Percentiles rank a stretch among this genome's conserved stretches.
Conservation (phyloP, 2,888 invertebrate genomes). For the Eupithecia insigniata region DNA sequence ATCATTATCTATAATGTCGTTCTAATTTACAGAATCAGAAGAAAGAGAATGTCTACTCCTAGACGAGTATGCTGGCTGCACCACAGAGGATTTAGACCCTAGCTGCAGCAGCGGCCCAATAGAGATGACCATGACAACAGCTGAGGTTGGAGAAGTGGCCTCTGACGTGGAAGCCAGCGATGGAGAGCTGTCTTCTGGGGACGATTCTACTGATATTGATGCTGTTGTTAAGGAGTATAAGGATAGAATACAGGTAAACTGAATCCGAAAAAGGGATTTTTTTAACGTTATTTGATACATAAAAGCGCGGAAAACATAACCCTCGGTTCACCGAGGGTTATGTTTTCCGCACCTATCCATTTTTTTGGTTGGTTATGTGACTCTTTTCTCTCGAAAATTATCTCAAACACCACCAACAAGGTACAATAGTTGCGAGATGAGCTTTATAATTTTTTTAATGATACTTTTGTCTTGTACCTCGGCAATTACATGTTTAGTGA, state of each 20-base stretch:
- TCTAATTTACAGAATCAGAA: constrained; percentile 69
- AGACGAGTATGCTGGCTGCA: constrained; percentile 81
- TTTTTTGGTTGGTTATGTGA: too few species aligned
- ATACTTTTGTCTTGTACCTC: not conserved
- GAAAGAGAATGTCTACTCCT: constrained; percentile 85
- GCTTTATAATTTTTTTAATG: not conserved
- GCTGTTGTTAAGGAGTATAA: constrained; percentile 90
- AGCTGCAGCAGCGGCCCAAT: constrained; percentile 63
- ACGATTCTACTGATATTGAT: constrained; percentile 90
- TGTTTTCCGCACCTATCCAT: not conserved
- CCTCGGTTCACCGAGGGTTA: too few species aligned
- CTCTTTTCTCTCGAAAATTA: too few species aligned
- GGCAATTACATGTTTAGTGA: not conserved
- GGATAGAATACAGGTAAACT: constrained; percentile 86
- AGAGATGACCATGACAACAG: constrained; percentile 60
- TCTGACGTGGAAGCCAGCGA: constrained; percentile 81
- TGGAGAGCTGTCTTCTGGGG: constrained; percentile 83
- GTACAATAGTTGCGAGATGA: too few species aligned
- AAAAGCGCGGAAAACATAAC: too few species aligned
- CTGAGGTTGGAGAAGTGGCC: constrained; percentile 66
- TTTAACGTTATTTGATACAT: not conserved
- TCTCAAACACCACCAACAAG: too few species aligned
- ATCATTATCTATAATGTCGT: not conserved
- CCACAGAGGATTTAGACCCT: constrained; percentile 69
- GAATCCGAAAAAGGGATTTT: not conserved